These are phyloP conservation scores for Schrankia costaestrigalis DNA, from an alignment of 2,888 invertebrate genomes.

Conservation along the genomic window DNA sequence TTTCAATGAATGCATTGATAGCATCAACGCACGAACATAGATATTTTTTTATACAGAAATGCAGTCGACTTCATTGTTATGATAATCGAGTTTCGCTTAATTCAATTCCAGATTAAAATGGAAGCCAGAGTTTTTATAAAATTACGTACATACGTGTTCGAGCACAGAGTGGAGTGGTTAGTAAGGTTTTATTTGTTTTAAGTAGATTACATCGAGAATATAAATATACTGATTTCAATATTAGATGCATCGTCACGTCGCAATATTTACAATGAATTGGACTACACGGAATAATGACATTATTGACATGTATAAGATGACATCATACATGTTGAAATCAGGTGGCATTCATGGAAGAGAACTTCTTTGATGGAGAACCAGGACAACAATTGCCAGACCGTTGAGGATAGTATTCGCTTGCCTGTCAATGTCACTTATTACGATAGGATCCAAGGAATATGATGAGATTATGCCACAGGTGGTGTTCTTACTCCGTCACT, in stretches of 20 bases:
- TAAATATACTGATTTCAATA: conserved; percentile 18
- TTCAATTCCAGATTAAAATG: conserved; percentile 26
- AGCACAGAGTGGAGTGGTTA: conserved; percentile 31
- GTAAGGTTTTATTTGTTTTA: conserved; percentile 18
- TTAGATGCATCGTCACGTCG: conserved; percentile 38
- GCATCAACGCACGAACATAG: conserved; percentile 25
- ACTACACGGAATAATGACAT: too few relatives aligned
- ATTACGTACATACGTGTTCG: conserved; percentile 29
- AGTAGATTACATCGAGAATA: conserved; percentile 12
- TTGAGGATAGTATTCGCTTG: too few relatives aligned
- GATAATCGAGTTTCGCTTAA: conserved; percentile 43
- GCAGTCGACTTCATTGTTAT: conserved; percentile 48
- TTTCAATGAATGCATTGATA: conserved; percentile 45
- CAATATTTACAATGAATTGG: too few relatives aligned
- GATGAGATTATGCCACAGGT: too few relatives aligned
- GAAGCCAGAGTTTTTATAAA: conserved; percentile 19
- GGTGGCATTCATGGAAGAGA: too few relatives aligned
- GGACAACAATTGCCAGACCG: too few relatives aligned
- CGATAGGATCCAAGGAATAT: too few relatives aligned
- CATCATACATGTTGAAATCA: too few relatives aligned
- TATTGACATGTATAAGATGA: too few relatives aligned
- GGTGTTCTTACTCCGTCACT: too few relatives aligned
- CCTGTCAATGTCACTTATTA: too few relatives aligned
- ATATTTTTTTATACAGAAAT: conserved; percentile 51
- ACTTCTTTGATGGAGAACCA: too few relatives aligned